Evolutionary conservation across 1,140 invertebrate genomes (phyloP).

Genomic region (Pogonomyrmex barbatus): DNA sequence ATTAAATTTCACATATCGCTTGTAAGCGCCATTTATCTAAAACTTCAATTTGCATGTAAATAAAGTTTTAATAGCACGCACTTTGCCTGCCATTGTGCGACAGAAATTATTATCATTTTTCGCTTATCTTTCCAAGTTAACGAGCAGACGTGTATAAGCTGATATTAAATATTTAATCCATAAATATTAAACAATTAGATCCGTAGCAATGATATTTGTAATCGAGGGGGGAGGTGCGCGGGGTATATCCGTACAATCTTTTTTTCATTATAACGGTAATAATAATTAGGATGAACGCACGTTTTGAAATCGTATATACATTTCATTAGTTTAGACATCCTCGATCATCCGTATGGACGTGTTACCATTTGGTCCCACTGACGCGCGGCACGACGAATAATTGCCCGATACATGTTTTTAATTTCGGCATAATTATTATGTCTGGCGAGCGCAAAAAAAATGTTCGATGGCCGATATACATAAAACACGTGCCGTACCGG

Average conservation of each 20-base stretch:
- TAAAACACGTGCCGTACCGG: slow-evolving; percentile 28
- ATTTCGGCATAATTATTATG: slow-evolving; percentile 52
- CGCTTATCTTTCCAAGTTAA: slow-evolving; percentile 37
- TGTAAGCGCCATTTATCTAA: slow-evolving; percentile 42
- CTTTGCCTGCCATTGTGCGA: slow-evolving; percentile 22
- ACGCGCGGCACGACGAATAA: slow-evolving; percentile 28
- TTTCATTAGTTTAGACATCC: slow-evolving; percentile 12
- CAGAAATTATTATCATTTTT: slow-evolving; percentile 40
- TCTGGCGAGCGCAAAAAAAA: slow-evolving; percentile 30
- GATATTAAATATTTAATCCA: slow-evolving; percentile 33
- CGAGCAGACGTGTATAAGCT: slow-evolving; percentile 6
- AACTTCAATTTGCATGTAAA: slow-evolving; percentile 60
- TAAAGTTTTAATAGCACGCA: slow-evolving; percentile 44
- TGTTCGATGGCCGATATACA: slow-evolving; percentile 58
- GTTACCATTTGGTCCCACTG: neutral
- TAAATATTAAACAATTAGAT: slow-evolving; percentile 46
- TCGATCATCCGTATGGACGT: slow-evolving; percentile 13
- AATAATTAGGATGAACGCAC: neutral
- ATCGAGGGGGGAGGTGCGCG: neutral
- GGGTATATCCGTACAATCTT: neutral
- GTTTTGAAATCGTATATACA: neutral
- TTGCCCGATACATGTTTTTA: slow-evolving; percentile 47
- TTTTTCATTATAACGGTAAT: neutral
- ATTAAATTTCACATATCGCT: slow-evolving; percentile 55
- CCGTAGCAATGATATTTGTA: slow-evolving; percentile 3